A percentile compares a stretch with the other conserved stretches of the same genome.
These are phyloP conservation scores for Oryzias curvinotus DNA, from an alignment of 2,113 vertebrate species.

Conservation along the genomic window DNA sequence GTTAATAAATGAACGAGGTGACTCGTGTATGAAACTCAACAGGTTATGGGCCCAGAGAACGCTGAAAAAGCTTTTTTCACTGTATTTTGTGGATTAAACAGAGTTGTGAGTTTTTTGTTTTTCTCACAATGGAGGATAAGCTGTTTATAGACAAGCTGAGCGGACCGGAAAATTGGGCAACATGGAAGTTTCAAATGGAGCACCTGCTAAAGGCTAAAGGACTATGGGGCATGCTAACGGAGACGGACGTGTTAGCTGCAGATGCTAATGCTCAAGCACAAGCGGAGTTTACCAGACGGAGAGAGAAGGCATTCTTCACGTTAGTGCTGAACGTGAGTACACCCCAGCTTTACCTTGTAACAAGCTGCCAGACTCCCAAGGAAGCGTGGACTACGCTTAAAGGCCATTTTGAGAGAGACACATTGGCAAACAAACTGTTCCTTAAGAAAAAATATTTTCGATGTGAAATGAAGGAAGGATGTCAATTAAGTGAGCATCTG, in stretches of 20 bases:
- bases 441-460: neutral
- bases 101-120: neutral
- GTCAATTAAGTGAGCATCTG: neutral
- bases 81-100: neutral
- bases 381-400: neutral
- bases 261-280: neutral
- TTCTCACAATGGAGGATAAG: constrained; percentile 1
- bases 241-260: neutral
- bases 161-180: neutral
- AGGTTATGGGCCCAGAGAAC: no score
- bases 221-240: neutral
- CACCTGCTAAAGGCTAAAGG: neutral
- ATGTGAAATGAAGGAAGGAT: constrained; percentile 6
- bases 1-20: no score
- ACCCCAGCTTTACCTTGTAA: neutral
- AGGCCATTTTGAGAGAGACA: constrained; percentile 4
- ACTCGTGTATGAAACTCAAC: no score
- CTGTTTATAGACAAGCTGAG: neutral
- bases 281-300: neutral
- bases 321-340: neutral
- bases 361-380: constrained; percentile 1
- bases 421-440: neutral
- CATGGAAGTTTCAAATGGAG: neutral
- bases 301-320: neutral
- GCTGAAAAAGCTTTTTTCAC: no score